phyloP scores from a whole-genome alignment of 2,797 vertebrate genomes.

The Myotis findleyi region DNA sequence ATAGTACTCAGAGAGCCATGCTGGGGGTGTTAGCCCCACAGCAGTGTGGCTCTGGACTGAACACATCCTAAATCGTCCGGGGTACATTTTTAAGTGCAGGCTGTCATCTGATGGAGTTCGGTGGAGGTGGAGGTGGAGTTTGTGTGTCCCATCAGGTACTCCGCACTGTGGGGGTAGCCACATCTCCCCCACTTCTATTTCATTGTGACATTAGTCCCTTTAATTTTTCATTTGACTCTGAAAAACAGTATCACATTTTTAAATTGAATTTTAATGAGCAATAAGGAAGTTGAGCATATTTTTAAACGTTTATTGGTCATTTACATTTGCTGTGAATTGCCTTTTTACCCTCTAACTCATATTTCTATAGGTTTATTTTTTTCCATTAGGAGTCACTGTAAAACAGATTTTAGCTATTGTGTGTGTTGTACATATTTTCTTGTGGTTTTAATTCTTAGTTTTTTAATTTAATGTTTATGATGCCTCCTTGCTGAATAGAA shows the following conservation, averaged over 20 bases:
- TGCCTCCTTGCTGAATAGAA: not conserved
- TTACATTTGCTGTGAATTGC: not conserved
- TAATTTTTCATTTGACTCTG: not conserved
- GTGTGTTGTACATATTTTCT: not conserved
- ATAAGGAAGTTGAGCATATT: not conserved
- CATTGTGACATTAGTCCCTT: not conserved
- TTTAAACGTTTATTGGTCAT: not conserved
- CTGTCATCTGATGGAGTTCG: not conserved
- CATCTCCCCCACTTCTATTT: not conserved
- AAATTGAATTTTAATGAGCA: not conserved
- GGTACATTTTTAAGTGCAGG: not conserved
- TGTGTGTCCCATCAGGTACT: not conserved
- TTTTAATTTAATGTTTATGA: not conserved
- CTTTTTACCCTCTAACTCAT: not conserved
- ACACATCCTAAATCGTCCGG: not conserved
- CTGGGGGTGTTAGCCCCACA: accelerated
- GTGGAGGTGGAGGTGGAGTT: not conserved
- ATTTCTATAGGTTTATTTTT: not conserved
- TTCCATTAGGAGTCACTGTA: not conserved
- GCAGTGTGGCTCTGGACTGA: not conserved
- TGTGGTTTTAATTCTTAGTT: not conserved
- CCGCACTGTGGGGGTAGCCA: not conserved
- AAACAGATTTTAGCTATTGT: not conserved
- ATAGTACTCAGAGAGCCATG: accelerated
- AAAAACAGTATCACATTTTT: not conserved